Evolutionary conservation across 2,113 vertebrate genomes (phyloP).

Genomic region (Ginglymostoma cirratum): DNA sequence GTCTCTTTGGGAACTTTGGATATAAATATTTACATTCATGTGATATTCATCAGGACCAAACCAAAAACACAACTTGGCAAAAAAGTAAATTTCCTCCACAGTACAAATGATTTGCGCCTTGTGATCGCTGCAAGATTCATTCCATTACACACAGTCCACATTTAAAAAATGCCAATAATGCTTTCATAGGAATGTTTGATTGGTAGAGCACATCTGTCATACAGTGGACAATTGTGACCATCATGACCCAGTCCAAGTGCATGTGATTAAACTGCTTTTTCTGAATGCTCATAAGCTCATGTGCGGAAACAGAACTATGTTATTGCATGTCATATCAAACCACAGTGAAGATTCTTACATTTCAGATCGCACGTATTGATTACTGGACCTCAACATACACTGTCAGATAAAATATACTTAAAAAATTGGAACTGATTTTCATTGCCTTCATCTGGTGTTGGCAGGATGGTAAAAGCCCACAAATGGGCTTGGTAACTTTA

Average conservation of each 20-base stretch:
- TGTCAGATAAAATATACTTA: not conserved
- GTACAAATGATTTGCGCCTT: slow-evolving; percentile 12
- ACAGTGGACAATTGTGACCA: not conserved
- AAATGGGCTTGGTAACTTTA: not conserved
- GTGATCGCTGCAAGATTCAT: not conserved
- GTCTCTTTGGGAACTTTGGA: not conserved
- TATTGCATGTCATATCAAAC: not conserved
- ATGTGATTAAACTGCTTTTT: not conserved
- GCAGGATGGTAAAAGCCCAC: not conserved
- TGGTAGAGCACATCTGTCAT: not conserved
- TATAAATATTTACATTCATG: slow-evolving; percentile 9
- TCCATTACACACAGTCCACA: not conserved
- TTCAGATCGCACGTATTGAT: not conserved
- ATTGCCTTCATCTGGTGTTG: not conserved
- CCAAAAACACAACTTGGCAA: not conserved
- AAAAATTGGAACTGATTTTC: not conserved
- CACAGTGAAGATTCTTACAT: not conserved
- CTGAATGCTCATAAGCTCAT: slow-evolving; percentile 5
- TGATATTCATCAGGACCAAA: not conserved
- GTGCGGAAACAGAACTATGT: not conserved
- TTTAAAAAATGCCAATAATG: not conserved
- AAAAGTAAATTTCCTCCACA: not conserved
- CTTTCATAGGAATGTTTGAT: not conserved
- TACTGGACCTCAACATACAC: not conserved
- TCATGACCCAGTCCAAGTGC: not conserved